Evolutionary conservation across 2,113 vertebrate genomes (phyloP).

Genomic region (Tiliqua scincoides): DNA sequence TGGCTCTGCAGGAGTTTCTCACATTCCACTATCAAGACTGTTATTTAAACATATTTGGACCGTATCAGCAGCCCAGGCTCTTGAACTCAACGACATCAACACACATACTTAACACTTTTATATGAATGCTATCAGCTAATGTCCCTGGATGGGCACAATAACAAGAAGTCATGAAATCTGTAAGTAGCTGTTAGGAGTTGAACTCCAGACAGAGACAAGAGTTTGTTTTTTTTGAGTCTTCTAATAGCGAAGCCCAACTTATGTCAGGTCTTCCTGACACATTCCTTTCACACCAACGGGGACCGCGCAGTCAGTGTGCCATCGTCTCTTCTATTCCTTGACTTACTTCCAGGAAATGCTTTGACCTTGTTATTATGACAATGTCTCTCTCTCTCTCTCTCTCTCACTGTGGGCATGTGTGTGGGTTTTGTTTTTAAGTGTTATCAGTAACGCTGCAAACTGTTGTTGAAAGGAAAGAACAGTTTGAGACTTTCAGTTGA

Average conservation of each 20-base stretch:
- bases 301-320: conserved; percentile 20
- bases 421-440: background rate
- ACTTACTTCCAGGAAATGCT: conserved; percentile 25
- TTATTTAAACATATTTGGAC: background rate
- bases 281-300: conserved; percentile 29
- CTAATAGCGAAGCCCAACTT: conserved; percentile 36
- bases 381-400: too few species aligned
- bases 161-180: conserved; percentile 22
- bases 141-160: background rate
- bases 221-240: conserved; percentile 33
- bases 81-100: conserved; percentile 1
- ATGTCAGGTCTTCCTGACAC: conserved; percentile 35
- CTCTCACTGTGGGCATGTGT: background rate
- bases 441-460: conserved; percentile 36
- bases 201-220: conserved; percentile 22
- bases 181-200: conserved; percentile 28
- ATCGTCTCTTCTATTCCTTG: background rate
- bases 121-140: background rate
- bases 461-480: conserved; percentile 44
- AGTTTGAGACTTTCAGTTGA: conserved; percentile 61
- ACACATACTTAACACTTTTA: background rate
- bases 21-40: background rate
- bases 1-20: background rate
- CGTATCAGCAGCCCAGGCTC: background rate
- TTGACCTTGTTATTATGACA: conserved; percentile 22